These are phyloP conservation scores for Rhorus exstirpatorius DNA, from an alignment of 2,888 invertebrate species.

Conservation along the genomic window DNA sequence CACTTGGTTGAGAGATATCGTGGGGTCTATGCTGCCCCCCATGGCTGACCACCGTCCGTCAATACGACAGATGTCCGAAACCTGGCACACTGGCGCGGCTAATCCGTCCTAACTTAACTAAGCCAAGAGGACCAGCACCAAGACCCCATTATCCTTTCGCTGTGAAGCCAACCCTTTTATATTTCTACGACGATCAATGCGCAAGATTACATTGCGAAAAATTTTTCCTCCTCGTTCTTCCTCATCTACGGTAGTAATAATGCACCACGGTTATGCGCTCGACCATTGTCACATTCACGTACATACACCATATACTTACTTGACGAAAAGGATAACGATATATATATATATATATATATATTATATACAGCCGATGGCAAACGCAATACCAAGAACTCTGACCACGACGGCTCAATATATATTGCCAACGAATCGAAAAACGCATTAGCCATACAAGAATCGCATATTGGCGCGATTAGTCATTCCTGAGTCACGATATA, in stretches of 20 bases:
- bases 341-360: background rate
- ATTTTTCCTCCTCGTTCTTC: conserved; percentile 61
- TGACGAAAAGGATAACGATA: background rate
- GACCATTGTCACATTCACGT: conserved; percentile 76
- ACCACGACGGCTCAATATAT: conserved; percentile 38
- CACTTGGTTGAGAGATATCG: conserved; percentile 79
- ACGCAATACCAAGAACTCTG: conserved; percentile 36
- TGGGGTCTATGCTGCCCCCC: conserved; percentile 74
- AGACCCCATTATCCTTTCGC: conserved; percentile 80
- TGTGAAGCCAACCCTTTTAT: conserved; percentile 82
- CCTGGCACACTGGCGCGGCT: conserved; percentile 79
- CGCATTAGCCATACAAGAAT: background rate
- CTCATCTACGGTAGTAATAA: conserved; percentile 35
- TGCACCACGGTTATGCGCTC: conserved; percentile 70
- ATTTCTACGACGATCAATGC: conserved; percentile 81
- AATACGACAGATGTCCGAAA: conserved; percentile 84
- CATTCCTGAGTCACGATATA: conserved; percentile 9
- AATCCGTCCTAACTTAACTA: conserved; percentile 84
- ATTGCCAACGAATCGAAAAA: no score
- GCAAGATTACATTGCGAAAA: conserved; percentile 85
- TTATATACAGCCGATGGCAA: background rate
- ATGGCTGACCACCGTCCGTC: conserved; percentile 84
- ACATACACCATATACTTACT: conserved; percentile 19
- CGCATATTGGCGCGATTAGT: no score
- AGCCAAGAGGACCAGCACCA: conserved; percentile 83